These are phyloP conservation scores for Trichacis sp. DNA, from an alignment of 2,888 invertebrate genomes.

Conservation along the genomic window DNA sequence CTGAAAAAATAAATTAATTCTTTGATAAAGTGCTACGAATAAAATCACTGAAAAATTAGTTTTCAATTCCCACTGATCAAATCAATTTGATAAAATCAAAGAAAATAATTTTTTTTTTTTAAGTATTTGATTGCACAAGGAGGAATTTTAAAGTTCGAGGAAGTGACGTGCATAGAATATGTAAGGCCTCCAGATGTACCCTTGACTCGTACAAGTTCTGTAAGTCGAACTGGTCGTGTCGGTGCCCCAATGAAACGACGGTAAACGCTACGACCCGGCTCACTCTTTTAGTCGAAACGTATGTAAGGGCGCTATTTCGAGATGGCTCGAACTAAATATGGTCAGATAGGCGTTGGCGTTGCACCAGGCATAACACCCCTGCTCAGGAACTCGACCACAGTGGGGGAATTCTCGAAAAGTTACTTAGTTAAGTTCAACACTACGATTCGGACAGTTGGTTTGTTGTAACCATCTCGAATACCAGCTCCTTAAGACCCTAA, in stretches of 20 bases:
- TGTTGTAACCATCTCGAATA: conserved; percentile 64
- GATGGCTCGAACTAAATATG: conserved; percentile 68
- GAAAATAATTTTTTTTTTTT: too few relatives aligned
- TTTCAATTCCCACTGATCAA: too few relatives aligned
- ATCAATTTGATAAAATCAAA: too few relatives aligned
- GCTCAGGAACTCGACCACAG: conserved; percentile 48
- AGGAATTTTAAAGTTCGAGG: too few relatives aligned
- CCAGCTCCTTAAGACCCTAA: conserved; percentile 50
- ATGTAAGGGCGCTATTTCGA: conserved; percentile 64
- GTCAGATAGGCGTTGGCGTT: conserved; percentile 65
- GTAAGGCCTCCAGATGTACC: not conserved
- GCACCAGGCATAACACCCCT: conserved; percentile 60
- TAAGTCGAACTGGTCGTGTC: conserved; percentile 9
- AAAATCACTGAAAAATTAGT: too few relatives aligned
- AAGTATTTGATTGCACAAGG: too few relatives aligned
- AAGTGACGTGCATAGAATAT: too few relatives aligned
- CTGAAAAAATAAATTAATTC: too few relatives aligned
- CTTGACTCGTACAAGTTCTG: conserved; percentile 6
- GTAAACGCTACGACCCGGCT: conserved; percentile 25
- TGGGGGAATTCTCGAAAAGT: conserved; percentile 62
- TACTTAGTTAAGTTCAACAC: conserved; percentile 68
- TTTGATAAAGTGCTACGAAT: too few relatives aligned
- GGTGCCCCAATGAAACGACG: conserved; percentile 12
- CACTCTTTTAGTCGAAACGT: conserved; percentile 33
- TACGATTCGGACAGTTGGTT: conserved; percentile 67